Conservation (phyloP, 1,140 invertebrate species). For the Rhynchophorus ferrugineus region DNA sequence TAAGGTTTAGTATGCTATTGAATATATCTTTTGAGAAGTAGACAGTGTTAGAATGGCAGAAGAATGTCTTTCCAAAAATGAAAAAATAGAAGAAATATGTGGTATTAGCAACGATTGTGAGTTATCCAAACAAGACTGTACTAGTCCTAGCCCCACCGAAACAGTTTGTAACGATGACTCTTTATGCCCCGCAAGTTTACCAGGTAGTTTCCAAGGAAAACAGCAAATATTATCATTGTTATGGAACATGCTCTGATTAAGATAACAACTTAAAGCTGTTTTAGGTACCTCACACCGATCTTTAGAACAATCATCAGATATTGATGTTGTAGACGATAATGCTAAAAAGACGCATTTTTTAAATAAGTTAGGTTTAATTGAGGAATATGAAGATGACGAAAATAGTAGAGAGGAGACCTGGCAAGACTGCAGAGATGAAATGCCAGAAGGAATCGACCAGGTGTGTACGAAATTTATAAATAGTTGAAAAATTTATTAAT, state of each 20-base stretch:
- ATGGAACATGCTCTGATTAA: not conserved
- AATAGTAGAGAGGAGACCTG: conserved; percentile 33
- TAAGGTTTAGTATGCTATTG: not conserved
- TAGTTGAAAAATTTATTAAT: conserved; percentile 1
- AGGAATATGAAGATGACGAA: conserved; percentile 34
- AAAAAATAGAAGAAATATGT: conserved; percentile 7
- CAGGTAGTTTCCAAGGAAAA: conserved; percentile 27
- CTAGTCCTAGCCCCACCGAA: conserved; percentile 41
- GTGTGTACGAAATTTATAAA: conserved; percentile 5
- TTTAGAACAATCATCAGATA: conserved; percentile 18
- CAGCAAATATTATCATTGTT: too few species aligned
- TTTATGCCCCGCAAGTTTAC: conserved; percentile 28
- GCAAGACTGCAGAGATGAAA: conserved; percentile 33
- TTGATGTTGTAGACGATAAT: conserved; percentile 18
- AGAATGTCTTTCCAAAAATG: conserved; percentile 20
- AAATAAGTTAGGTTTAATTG: conserved; percentile 34
- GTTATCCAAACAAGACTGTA: conserved; percentile 38
- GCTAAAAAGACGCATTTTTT: conserved; percentile 32
- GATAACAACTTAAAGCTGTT: too few species aligned
- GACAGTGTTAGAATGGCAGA: conserved; percentile 38
- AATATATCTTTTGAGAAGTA: conserved; percentile 6
- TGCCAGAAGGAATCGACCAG: conserved; percentile 20
- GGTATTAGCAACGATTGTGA: conserved; percentile 32
- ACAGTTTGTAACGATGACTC: conserved; percentile 36
- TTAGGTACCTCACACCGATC: conserved; percentile 22